A percentile compares a stretch with the other conserved stretches of the same genome.
These are phyloP conservation scores for Brachionichthys hirsutus DNA, from an alignment of 2,113 vertebrate species.

Conservation along the genomic window DNA sequence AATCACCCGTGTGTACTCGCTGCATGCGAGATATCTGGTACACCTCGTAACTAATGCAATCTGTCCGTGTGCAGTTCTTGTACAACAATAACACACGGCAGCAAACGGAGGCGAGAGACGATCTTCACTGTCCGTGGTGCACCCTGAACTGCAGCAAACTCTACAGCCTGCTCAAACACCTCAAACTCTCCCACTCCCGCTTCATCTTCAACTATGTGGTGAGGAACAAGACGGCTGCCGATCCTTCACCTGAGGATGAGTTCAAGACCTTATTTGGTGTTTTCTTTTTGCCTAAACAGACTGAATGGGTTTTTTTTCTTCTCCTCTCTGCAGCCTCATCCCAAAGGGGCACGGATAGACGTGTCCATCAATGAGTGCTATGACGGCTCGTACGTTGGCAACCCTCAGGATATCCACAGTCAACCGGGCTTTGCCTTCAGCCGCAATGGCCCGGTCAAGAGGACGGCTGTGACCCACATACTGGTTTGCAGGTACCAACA, in stretches of 20 bases:
- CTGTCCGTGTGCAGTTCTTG: constrained; percentile 81
- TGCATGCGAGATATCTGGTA: neutral
- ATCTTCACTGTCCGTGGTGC: constrained; percentile 97
- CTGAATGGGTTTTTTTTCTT: no score
- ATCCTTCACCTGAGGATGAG: no score
- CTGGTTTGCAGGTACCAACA: constrained; percentile 92
- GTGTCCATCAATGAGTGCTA: constrained; percentile 99
- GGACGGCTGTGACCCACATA: constrained; percentile 95
- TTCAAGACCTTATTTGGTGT: no score
- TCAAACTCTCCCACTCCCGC: constrained; percentile 96
- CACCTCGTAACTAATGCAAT: constrained; percentile 6
- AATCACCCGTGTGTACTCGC: constrained; percentile 5
- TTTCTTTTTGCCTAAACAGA: no score
- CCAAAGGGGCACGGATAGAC: constrained; percentile 98
- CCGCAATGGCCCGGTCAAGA: constrained; percentile 95
- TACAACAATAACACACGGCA: constrained; percentile 98
- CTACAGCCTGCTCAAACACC: constrained; percentile 97
- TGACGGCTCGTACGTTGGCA: constrained; percentile 96
- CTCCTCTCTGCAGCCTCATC: constrained; percentile 85
- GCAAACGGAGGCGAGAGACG: constrained; percentile 95
- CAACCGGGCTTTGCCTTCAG: constrained; percentile 98
- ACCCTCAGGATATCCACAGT: constrained; percentile 98
- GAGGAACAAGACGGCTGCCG: constrained; percentile 53
- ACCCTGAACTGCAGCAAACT: constrained; percentile 96
- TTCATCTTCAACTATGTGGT: constrained; percentile 99